Evolutionary conservation across 2,113 vertebrate genomes (phyloP), one percentile per base, ranked within the genome.

Genomic region (Anolis sagrei): DNA sequence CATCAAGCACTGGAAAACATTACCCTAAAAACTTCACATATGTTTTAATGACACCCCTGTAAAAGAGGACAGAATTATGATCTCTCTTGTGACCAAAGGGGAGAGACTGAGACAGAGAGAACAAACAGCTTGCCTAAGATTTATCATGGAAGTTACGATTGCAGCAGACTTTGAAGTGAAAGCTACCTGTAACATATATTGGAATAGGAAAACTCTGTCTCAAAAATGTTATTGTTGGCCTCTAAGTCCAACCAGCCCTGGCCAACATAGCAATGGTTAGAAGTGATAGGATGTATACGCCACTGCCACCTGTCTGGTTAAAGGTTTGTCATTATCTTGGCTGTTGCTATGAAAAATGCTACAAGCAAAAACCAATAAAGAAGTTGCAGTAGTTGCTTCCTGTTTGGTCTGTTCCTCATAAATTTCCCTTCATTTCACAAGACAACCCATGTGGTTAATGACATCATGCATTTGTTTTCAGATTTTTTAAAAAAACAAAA

Each of bases 391-490:
- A 25, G 54, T 23, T 91, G 74, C 72, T 86, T 86, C 86, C 76
- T 78, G 62, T 25, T 36, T 9, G 68, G 81, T 66, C 1, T 5
- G 4, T 23, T 76, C 87, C 77, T 86, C 82, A 90, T 73, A 79
- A 73, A 70, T 49, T 89, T 72, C 70, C 54, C 80, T 44, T 80
- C 85, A 76, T 73, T 90, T 89, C 90, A 80, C 64, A 89, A 86
- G 48, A 7, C 58, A 88, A 5, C 18, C 64, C 70, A 83, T 0
- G 0, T 85, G 87, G 29, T 21, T 75, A 83, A 92, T 82, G 54
- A 84, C 69, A 36, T 1, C 76, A 77, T 76, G 78, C 81, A 79
- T 88, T 85, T 82, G 29, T 72, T 36, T 51, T 70, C 72, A 44
- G 39, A 44, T 82, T 78, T 89, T 10, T 78, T 64, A 58, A 80